Conservation (phyloP, 2,888 invertebrate genomes). For the Epinotia brunnichana region DNA sequence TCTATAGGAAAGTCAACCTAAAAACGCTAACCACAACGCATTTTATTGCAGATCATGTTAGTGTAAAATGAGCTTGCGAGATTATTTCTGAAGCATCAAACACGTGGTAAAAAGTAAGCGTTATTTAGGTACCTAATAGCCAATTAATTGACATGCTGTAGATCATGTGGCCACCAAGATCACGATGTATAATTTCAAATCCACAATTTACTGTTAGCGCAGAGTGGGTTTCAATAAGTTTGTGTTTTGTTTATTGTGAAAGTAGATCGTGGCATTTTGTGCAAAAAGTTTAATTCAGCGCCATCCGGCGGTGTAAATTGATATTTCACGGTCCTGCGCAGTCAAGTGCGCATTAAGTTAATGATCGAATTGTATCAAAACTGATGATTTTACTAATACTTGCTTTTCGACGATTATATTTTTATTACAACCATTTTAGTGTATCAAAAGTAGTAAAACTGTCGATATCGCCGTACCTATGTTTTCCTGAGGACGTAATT, state of each 20-base stretch:
- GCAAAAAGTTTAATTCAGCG: slow-evolving; percentile 27
- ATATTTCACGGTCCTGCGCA: slow-evolving; percentile 35
- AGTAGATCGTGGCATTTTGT: slow-evolving; percentile 20
- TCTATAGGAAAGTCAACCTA: slow-evolving; percentile 3
- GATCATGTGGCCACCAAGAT: neutral
- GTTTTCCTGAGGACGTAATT: too few species aligned
- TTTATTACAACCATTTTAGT: too few species aligned
- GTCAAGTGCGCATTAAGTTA: slow-evolving; percentile 25
- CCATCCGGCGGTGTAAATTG: slow-evolving; percentile 34
- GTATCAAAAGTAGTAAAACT: too few species aligned
- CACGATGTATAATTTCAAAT: neutral
- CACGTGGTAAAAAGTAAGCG: slow-evolving; percentile 25
- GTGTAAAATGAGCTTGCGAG: slow-evolving; percentile 8
- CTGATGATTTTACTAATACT: too few species aligned
- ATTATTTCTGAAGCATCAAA: slow-evolving; percentile 3
- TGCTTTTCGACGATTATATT: too few species aligned
- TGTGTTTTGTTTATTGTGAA: slow-evolving; percentile 19
- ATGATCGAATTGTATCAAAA: neutral
- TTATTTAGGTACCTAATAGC: too few species aligned
- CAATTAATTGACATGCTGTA: neutral
- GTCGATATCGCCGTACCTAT: too few species aligned
- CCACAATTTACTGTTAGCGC: neutral
- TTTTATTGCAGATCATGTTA: neutral
- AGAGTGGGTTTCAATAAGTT: neutral
- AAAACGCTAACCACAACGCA: neutral